A percentile compares a stretch with the other conserved stretches of the same genome.
Evolutionary conservation across 1,140 invertebrate genomes (phyloP).

Genomic region (Choristoneura fumiferana): DNA sequence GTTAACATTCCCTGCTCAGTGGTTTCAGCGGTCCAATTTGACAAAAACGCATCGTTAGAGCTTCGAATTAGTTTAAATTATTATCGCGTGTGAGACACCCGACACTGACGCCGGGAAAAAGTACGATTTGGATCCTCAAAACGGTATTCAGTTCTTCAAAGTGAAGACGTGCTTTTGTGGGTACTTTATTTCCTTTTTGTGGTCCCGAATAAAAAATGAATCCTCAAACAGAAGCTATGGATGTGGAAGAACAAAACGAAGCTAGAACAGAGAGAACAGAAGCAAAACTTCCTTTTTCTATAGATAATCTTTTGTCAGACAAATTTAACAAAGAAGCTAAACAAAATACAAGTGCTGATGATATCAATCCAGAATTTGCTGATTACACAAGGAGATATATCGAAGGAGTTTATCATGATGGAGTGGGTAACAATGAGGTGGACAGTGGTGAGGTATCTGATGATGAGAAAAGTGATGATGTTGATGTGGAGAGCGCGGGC

Average conservation of each 20-base stretch:
- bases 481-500: slow-evolving; percentile 60
- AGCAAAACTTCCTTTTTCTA: slow-evolving; percentile 60
- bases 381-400: slow-evolving; percentile 33
- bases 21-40: slow-evolving; percentile 64
- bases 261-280: slow-evolving; percentile 48
- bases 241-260: slow-evolving; percentile 33
- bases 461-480: slow-evolving; percentile 55
- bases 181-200: neutral
- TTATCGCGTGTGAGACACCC: slow-evolving; percentile 39
- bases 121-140: slow-evolving; percentile 8
- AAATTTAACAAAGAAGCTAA: slow-evolving; percentile 42
- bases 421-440: slow-evolving; percentile 28
- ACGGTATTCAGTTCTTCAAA: slow-evolving; percentile 10
- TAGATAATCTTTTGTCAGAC: slow-evolving; percentile 61
- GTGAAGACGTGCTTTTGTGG: slow-evolving; percentile 1
- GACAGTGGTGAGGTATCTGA: slow-evolving; percentile 40
- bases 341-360: slow-evolving; percentile 19
- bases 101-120: slow-evolving; percentile 17
- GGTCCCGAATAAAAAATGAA: slow-evolving; percentile 16
- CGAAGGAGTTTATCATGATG: slow-evolving; percentile 24
- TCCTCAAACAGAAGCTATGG: slow-evolving; percentile 35
- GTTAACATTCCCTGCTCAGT: slow-evolving; percentile 58
- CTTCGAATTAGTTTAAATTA: slow-evolving; percentile 68
- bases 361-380: slow-evolving; percentile 32
- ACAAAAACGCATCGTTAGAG: slow-evolving; percentile 70